A percentile compares a stretch with the other conserved stretches of the same genome.
Evolutionary conservation across 1,140 invertebrate genomes (phyloP).

Genomic region (Drosophila sucinea): DNA sequence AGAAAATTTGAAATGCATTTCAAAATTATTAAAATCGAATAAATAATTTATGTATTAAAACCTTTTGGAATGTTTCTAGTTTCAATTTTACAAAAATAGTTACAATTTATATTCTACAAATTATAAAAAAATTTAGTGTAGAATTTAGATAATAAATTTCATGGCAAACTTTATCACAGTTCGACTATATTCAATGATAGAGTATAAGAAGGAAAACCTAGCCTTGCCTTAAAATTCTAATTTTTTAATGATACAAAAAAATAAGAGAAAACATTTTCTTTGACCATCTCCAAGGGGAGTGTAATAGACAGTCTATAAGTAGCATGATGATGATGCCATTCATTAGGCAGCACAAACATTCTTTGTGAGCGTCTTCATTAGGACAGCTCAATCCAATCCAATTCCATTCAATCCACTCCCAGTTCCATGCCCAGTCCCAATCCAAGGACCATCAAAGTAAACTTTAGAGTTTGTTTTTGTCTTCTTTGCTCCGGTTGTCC

Average conservation of each 20-base stretch:
- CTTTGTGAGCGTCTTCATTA: slow-evolving; percentile 56
- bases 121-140: no score
- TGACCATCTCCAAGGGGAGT: neutral
- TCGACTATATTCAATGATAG: no score
- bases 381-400: slow-evolving; percentile 11
- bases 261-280: slow-evolving; percentile 3
- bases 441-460: slow-evolving; percentile 47
- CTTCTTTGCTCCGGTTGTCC: slow-evolving; percentile 27
- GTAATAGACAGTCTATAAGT: slow-evolving; percentile 5
- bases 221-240: slow-evolving; percentile 34
- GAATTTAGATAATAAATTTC: no score
- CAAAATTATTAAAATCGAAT: no score
- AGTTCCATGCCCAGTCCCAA: neutral
- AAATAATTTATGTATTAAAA: no score
- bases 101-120: no score
- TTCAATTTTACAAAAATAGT: no score
- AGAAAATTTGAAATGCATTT: no score
- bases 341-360: slow-evolving; percentile 38
- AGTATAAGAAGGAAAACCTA: slow-evolving; percentile 21
- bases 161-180: neutral
- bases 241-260: slow-evolving; percentile 66
- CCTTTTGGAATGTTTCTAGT: no score
- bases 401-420: neutral
- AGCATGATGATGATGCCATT: slow-evolving; percentile 36
- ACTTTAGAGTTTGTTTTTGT: slow-evolving; percentile 17